A percentile compares a stretch with the other conserved stretches of the same genome.
Conservation (phyloP, 2,888 invertebrate species). For the Panzeria rudis region DNA sequence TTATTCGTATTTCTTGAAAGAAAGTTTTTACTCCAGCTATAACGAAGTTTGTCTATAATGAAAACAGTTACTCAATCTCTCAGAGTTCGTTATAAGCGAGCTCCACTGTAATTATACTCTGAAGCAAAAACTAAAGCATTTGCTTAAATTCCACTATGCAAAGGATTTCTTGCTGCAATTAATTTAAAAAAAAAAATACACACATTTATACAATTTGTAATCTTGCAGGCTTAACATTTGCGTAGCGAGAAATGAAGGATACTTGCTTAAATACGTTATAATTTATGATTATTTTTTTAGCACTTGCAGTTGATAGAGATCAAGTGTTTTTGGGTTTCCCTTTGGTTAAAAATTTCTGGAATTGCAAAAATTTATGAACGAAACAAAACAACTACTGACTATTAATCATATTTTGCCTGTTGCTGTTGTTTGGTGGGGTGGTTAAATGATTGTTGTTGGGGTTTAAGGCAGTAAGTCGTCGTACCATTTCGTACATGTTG, state of each 20-base stretch:
- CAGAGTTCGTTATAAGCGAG: too few species aligned
- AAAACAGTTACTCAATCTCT: too few species aligned
- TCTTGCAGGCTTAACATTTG: conserved; percentile 11
- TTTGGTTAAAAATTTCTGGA: conserved; percentile 16
- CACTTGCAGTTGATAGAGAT: conserved; percentile 1
- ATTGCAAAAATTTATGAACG: conserved; percentile 49
- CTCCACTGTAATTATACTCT: conserved; percentile 4
- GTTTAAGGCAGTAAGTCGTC: conserved; percentile 21
- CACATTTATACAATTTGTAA: neutral
- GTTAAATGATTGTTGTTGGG: conserved; percentile 10
- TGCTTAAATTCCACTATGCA: neutral
- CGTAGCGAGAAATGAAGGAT: neutral
- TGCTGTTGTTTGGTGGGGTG: conserved; percentile 52
- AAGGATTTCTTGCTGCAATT: conserved; percentile 27
- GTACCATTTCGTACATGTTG: conserved; percentile 39
- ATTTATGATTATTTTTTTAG: conserved; percentile 14
- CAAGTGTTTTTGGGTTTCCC: conserved; percentile 28
- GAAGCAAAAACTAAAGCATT: conserved; percentile 2
- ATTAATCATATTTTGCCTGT: conserved; percentile 70
- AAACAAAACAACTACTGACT: conserved; percentile 40
- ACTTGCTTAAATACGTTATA: conserved; percentile 4
- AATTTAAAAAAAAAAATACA: conserved; percentile 17
- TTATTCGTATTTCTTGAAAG: too few species aligned
- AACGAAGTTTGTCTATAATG: too few species aligned
- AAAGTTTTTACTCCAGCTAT: too few species aligned